phyloP scores from a whole-genome alignment of 1,140 invertebrate genomes.

The Drosophila seguyi region DNA sequence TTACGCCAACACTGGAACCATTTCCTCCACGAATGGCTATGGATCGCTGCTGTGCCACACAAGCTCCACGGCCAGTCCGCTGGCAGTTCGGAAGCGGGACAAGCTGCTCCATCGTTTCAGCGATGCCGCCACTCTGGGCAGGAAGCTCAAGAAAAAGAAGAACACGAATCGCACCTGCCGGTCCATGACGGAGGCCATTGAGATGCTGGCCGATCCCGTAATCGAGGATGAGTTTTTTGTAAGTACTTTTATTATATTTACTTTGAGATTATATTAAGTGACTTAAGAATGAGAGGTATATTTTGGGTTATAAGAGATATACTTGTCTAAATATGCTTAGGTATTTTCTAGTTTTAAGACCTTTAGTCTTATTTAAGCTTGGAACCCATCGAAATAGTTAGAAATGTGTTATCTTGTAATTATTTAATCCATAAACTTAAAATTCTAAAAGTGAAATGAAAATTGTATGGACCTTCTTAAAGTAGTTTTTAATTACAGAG shows the following conservation, averaged over 20 bases:
- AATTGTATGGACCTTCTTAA: not conserved
- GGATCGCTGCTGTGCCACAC: constrained; percentile 78
- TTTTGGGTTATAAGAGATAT: too few species aligned
- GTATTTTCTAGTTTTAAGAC: not conserved
- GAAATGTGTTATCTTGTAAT: too few species aligned
- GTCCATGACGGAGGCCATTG: constrained; percentile 85
- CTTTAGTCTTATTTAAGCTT: not conserved
- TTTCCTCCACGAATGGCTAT: constrained; percentile 73
- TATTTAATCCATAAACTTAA: not conserved
- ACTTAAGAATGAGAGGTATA: not conserved
- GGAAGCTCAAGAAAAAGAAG: constrained; percentile 83
- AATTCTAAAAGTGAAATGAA: not conserved
- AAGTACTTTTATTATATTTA: constrained; percentile 54
- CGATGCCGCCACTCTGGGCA: constrained; percentile 83
- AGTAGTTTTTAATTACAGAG: not conserved
- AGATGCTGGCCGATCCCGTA: constrained; percentile 84
- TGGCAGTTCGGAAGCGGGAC: constrained; percentile 79
- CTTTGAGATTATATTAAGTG: not conserved
- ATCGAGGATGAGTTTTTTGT: constrained; percentile 85
- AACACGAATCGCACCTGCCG: constrained; percentile 82
- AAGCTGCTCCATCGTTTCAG: constrained; percentile 84
- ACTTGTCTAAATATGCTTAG: too few species aligned
- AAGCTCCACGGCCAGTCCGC: constrained; percentile 75
- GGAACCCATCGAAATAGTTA: not conserved
- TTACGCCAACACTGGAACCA: constrained; percentile 74